Evolutionary conservation across 2,888 invertebrate species (phyloP), one percentile per base, ranked within the genome.

Genomic region (Melieria omissa): DNA sequence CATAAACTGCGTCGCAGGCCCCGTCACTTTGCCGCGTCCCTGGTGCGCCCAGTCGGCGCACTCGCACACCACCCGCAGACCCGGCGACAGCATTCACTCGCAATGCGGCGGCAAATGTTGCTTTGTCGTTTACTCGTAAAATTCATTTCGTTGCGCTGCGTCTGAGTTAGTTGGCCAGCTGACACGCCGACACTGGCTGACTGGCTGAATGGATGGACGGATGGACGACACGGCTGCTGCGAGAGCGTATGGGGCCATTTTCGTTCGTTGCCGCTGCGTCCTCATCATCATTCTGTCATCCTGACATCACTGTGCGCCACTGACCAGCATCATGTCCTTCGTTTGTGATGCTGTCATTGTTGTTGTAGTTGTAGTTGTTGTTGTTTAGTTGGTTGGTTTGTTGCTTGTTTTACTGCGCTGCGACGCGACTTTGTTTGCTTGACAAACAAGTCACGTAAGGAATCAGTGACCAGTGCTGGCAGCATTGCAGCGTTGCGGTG

Each of bases 391-490:
- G 49, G 49, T 49, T 49, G 49, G 49, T 8, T 49, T 2, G 49
- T 49, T 61, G 45, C n/a, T 41, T 62, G 45, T 16, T 12, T 41
- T 42, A n/a, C 41, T 61, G 44, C 16, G 10, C 45, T 46, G 42
- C 5, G 4, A 14, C n/a, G 41, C 12, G 46, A 45, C 46, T 69
- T 14, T 54, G 69, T 62, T 60, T 60, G 60, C 54, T 69, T 62
- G 16, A 41, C 55, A 69, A 62, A 62, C 69, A 62, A 62, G 69
- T 69, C 69, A 69, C 69, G 69, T 69, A 69, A 69, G 62, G 69
- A 69, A 62, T 69, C 69, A 69, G 69, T 69, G 69, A 16, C 16
- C 55, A 62, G 45, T 54, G 49, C 29, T 69, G 69, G 44, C 54
- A 54, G 41, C 54, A 62, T 69, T 12, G 61, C 58, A 29, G 12